Percentiles rank a stretch among this genome's conserved stretches.
Evolutionary conservation across 2,888 invertebrate genomes (phyloP).

Genomic region (Sericinus montela): DNA sequence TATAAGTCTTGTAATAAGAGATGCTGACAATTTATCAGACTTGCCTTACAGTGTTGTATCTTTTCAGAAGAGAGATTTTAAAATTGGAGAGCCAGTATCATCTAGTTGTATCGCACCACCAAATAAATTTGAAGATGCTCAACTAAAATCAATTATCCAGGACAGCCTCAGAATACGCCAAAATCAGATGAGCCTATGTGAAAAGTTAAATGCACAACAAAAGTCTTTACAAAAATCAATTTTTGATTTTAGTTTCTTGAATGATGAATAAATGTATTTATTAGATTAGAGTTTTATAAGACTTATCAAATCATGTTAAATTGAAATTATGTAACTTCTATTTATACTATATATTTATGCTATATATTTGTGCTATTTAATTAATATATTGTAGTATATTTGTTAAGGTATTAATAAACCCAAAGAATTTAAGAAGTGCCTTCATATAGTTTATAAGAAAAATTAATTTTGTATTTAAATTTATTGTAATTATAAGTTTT

Average conservation of each 20-base stretch:
- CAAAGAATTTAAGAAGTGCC: slow-evolving; percentile 19
- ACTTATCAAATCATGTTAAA: too few relatives aligned
- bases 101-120: slow-evolving; percentile 45
- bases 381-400: too few relatives aligned
- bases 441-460: slow-evolving; percentile 13
- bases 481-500: background rate
- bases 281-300: background rate
- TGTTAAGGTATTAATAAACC: background rate
- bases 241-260: slow-evolving; percentile 64
- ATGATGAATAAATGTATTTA: slow-evolving; percentile 37
- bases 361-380: too few relatives aligned
- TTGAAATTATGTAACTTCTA: too few relatives aligned
- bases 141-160: slow-evolving; percentile 59
- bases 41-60: slow-evolving; percentile 69
- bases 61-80: slow-evolving; percentile 68
- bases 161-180: slow-evolving; percentile 63
- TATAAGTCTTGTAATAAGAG: slow-evolving; percentile 54
- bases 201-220: slow-evolving; percentile 55
- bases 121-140: slow-evolving; percentile 45
- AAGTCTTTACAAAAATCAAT: slow-evolving; percentile 43
- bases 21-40: slow-evolving; percentile 52
- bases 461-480: slow-evolving; percentile 6
- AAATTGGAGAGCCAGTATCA: slow-evolving; percentile 66
- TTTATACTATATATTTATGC: too few relatives aligned
- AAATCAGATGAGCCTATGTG: slow-evolving; percentile 46